These are phyloP conservation scores for Leptobrachium ailaonicum DNA, from an alignment of 2,113 vertebrate species.

Conservation along the genomic window DNA sequence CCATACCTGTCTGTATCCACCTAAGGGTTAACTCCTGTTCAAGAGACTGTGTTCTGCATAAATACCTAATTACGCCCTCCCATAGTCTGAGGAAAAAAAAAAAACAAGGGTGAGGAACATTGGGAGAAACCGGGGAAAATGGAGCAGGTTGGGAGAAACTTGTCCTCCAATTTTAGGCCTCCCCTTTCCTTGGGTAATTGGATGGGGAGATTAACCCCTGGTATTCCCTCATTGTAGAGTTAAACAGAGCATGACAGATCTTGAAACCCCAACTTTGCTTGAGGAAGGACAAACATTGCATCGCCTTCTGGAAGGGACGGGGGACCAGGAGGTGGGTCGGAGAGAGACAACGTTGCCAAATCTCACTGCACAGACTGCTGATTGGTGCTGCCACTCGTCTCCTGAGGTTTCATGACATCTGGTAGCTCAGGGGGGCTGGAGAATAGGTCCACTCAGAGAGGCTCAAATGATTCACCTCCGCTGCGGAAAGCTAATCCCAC, in stretches of 20 bases:
- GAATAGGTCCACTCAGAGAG: slow-evolving; percentile 81
- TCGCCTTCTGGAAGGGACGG: not conserved
- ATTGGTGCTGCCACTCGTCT: slow-evolving; percentile 83
- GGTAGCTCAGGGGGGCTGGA: slow-evolving; percentile 89
- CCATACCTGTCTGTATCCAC: no score
- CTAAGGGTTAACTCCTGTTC: no score
- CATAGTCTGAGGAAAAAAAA: no score
- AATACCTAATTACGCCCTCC: no score
- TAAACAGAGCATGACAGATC: not conserved
- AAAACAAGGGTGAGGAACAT: no score
- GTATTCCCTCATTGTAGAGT: not conserved
- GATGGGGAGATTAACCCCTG: not conserved
- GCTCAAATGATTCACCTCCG: slow-evolving; percentile 80
- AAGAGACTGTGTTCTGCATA: no score
- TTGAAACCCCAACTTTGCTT: not conserved
- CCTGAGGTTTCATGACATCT: slow-evolving; percentile 91
- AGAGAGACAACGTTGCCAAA: no score
- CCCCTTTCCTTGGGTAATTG: not conserved
- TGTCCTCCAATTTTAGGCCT: not conserved
- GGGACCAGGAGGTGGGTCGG: not conserved
- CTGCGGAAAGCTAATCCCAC: slow-evolving; percentile 84
- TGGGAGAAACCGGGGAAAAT: not conserved
- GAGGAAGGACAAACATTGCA: not conserved
- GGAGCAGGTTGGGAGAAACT: not conserved
- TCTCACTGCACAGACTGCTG: slow-evolving; percentile 88